Evolutionary conservation across 2,888 invertebrate species (phyloP), one percentile per base, ranked within the genome.

Genomic region (Cosmopolites sordidus): DNA sequence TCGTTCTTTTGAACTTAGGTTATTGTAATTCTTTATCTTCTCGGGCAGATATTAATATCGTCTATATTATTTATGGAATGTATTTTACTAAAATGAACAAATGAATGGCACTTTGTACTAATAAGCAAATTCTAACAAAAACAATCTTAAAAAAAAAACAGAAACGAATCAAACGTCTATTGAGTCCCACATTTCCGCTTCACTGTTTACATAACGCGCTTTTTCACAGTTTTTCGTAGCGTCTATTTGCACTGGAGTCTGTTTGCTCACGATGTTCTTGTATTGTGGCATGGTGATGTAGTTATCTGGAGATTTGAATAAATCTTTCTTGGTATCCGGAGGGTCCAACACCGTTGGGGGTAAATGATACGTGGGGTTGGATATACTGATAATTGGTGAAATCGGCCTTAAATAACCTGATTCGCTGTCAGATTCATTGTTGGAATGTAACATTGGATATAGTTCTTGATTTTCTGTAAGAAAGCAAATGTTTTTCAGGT

Each of bases 201-300:
- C 40, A 16, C 40, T 11, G 40, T 40, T 40, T 9, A 40, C 40
- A 16, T 40, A 40, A 16, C 15, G 40, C 5, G 14, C 40, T 12
- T 14, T 15, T 14, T 40, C 16, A 16, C 15, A 15, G 15, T 16
- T 11, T 9, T 14, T 16, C 2, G 9, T 8, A 2, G 15, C 16
- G 15, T 40, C 40, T 11, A 40, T 40, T 40, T 14, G 15, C 16
- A 16, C 9, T 16, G 40, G 40, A 12, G 17, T 5, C 4, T 11
- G 5, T 3, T 40, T 16, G 15, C 56, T 40, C 16, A 75, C 60
- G 54, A 73, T 70, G 59, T 63, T 73, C 60, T 77, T 78, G 56
- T 77, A 76, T 57, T 76, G 73, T 1, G 77, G 78, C 76, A 79
- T 77, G 60, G 78, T 78, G 1, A 79, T 74, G 59, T 79, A 79